phyloP scores from a whole-genome alignment of 2,113 vertebrate species.

The Chlamydotis undulata region DNA sequence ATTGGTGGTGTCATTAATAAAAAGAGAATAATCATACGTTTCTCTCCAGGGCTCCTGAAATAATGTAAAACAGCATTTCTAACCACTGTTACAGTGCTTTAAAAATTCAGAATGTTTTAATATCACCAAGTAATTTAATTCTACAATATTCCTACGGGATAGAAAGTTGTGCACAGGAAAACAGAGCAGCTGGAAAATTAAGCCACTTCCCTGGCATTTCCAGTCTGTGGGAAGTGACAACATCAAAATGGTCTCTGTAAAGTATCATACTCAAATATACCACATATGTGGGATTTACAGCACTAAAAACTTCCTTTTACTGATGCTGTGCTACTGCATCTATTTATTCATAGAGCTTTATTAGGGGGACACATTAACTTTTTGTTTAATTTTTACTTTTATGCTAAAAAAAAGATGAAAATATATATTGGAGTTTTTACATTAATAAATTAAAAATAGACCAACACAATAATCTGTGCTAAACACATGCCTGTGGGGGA shows the following conservation, averaged over 20 bases:
- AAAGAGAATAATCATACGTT: neutral
- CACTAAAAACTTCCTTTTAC: neutral
- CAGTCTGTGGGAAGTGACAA: neutral
- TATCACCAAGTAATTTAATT: neutral
- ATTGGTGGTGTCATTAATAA: neutral
- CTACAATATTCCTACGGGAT: neutral
- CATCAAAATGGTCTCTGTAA: neutral
- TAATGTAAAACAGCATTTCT: neutral
- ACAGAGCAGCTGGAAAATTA: neutral
- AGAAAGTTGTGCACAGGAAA: neutral
- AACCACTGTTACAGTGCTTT: neutral
- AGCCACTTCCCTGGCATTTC: neutral
- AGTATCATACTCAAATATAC: neutral
- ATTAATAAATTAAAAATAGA: neutral
- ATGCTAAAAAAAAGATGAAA: neutral
- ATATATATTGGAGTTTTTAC: neutral
- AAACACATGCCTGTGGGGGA: neutral
- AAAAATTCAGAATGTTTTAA: neutral
- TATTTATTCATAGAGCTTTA: neutral
- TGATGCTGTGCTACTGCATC: neutral
- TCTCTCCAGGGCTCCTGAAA: neutral
- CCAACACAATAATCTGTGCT: neutral
- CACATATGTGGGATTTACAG: neutral
- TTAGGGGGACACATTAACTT: neutral
- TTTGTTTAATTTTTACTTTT: neutral